phyloP scores from a whole-genome alignment of 2,888 invertebrate genomes.

The Quadroppia sp. region DNA sequence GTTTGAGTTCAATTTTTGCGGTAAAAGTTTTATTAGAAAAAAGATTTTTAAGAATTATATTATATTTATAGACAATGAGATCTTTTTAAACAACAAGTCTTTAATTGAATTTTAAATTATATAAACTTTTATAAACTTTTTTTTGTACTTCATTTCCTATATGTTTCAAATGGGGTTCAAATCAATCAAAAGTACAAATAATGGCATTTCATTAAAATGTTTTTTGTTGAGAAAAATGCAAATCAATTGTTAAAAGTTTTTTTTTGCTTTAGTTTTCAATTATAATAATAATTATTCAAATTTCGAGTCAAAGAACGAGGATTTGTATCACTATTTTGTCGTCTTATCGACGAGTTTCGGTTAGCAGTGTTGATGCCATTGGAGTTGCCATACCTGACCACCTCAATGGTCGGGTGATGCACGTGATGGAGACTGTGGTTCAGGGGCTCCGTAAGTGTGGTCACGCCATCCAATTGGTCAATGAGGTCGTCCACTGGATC shows the following conservation, averaged over 20 bases:
- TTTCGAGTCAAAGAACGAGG: conserved; percentile 55
- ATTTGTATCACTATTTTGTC: conserved; percentile 51
- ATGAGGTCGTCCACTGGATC: conserved; percentile 12
- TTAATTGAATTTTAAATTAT: too few relatives aligned
- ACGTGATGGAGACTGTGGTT: conserved; percentile 10
- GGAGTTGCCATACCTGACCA: conserved; percentile 19
- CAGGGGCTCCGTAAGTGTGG: conserved; percentile 17
- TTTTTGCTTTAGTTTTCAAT: conserved; percentile 38
- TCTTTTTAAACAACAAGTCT: background rate
- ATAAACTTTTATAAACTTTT: background rate
- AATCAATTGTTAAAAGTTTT: background rate
- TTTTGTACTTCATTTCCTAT: background rate
- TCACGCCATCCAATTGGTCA: conserved; percentile 28
- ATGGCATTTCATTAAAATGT: background rate
- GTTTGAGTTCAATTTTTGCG: too few relatives aligned
- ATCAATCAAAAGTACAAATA: background rate
- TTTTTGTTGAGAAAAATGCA: background rate
- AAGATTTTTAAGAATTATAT: too few relatives aligned
- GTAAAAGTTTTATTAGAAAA: too few relatives aligned
- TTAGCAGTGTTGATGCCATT: background rate
- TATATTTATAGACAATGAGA: background rate
- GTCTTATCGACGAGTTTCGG: conserved; percentile 45
- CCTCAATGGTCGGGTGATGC: conserved; percentile 27
- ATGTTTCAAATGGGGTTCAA: background rate
- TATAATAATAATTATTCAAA: conserved; percentile 49